Percentiles rank a stretch among this genome's conserved stretches.
These are phyloP conservation scores for Anthophora plumipes DNA, from an alignment of 2,888 invertebrate species.

Conservation along the genomic window DNA sequence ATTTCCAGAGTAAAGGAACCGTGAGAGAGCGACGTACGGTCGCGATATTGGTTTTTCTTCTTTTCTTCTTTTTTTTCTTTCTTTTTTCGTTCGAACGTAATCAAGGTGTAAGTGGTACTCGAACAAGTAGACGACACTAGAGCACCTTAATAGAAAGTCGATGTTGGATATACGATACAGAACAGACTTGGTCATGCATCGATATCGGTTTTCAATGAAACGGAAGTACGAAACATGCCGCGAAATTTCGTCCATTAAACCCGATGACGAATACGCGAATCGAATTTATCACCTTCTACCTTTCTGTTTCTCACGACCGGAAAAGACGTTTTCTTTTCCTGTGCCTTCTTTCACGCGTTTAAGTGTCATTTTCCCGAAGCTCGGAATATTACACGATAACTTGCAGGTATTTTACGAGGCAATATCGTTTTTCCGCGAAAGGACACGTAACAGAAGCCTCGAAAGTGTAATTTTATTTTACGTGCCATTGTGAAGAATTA, in stretches of 20 bases:
- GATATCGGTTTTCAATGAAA: slow-evolving; percentile 64
- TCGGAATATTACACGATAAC: slow-evolving; percentile 50
- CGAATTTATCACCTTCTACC: slow-evolving; percentile 55
- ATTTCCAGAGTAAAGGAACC: slow-evolving; percentile 3
- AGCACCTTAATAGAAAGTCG: slow-evolving; percentile 48
- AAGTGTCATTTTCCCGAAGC: neutral
- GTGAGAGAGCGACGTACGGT: slow-evolving; percentile 17
- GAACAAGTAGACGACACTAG: slow-evolving; percentile 24
- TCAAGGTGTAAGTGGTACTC: slow-evolving; percentile 50
- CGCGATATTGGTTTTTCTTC: slow-evolving; percentile 31
- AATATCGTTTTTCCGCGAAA: slow-evolving; percentile 16
- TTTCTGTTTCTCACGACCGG: neutral
- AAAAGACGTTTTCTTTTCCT: neutral
- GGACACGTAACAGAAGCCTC: slow-evolving; percentile 6
- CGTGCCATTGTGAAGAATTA: slow-evolving; percentile 10
- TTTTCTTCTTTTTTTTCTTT: no score
- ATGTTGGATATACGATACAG: slow-evolving; percentile 34
- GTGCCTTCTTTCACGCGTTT: slow-evolving; percentile 5
- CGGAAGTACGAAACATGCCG: slow-evolving; percentile 50
- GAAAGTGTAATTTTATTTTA: neutral
- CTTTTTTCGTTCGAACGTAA: slow-evolving; percentile 44
- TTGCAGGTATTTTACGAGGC: slow-evolving; percentile 24
- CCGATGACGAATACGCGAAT: slow-evolving; percentile 49
- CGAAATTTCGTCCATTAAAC: slow-evolving; percentile 54
- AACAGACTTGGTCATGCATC: slow-evolving; percentile 37